phyloP scores from a whole-genome alignment of 30 jellyfish, hydroid and myxozoan genomes.

The Turritopsis rubra region DNA sequence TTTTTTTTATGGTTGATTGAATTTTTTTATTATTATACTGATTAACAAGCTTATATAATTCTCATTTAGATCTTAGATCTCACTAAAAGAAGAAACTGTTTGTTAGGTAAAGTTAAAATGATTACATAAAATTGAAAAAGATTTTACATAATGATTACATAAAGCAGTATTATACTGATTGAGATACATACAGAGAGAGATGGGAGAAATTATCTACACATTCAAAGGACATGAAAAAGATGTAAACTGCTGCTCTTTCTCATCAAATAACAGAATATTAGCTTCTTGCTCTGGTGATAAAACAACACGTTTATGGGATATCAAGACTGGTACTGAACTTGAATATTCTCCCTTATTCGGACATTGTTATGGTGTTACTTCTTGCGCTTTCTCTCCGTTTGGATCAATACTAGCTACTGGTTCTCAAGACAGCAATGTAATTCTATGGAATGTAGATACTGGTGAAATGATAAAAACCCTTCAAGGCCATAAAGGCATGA shows the following conservation, averaged over 20 bases:
- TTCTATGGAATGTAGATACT: constrained; percentile 72
- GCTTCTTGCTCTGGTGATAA: constrained; percentile 87
- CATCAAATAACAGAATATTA: constrained; percentile 57
- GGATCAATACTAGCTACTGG: constrained; percentile 85
- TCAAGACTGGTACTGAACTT: constrained; percentile 54
- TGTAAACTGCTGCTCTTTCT: constrained; percentile 73
- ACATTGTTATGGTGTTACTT: constrained; percentile 60
- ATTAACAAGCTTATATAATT: background rate
- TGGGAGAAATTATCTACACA: constrained; percentile 64
- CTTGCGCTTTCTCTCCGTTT: constrained; percentile 86
- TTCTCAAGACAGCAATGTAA: constrained; percentile 72
- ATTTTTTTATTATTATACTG: no score
- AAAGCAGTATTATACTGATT: no score
- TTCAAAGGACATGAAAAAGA: constrained; percentile 71
- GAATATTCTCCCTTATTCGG: constrained; percentile 67
- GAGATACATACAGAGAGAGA: no score
- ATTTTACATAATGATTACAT: no score
- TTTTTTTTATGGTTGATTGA: no score
- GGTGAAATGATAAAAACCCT: constrained; percentile 55
- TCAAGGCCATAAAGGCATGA: constrained; percentile 74
- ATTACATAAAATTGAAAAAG: no score
- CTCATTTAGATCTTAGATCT: background rate
- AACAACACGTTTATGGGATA: constrained; percentile 67
- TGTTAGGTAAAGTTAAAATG: background rate
- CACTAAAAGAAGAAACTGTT: background rate